A percentile compares a stretch with the other conserved stretches of the same genome.
These are phyloP conservation scores for Heteronetta atricapilla DNA, from an alignment of 2,113 vertebrate genomes.

Conservation along the genomic window DNA sequence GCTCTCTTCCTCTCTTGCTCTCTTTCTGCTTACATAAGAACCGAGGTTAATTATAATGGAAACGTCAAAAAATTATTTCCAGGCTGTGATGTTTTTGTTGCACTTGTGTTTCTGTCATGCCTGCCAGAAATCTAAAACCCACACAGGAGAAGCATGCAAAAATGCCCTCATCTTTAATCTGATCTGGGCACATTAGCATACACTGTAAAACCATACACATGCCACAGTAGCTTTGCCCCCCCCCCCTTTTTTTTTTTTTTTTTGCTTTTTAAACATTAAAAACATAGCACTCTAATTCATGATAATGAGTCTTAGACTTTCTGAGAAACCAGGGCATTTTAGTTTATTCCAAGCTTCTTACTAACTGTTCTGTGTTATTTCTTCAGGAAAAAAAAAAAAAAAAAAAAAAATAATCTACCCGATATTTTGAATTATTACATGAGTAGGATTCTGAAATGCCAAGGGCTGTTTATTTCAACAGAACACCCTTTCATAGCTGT, in stretches of 20 bases:
- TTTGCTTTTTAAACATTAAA: not conserved
- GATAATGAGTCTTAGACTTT: not conserved
- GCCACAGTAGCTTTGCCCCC: not conserved
- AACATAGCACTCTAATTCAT: not conserved
- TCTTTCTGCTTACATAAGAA: not conserved
- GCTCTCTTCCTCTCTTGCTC: not conserved
- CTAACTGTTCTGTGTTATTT: not conserved
- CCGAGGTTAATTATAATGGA: not conserved
- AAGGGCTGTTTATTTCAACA: not conserved
- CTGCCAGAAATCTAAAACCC: not conserved
- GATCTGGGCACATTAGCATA: not conserved
- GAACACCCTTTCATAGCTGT: not conserved
- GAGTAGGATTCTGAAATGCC: not conserved
- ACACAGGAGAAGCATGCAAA: not conserved
- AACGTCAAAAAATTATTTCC: not conserved
- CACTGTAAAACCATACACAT: not conserved
- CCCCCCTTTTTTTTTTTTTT: not conserved
- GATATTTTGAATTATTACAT: not conserved
- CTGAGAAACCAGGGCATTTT: not conserved
- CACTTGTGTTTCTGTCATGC: not conserved
- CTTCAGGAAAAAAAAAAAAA: not conserved
- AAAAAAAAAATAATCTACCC: not conserved
- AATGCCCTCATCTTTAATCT: not conserved
- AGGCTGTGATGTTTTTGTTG: not conserved
- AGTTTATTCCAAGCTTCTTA: not conserved